Conservation (phyloP, 92 coral and sea anemone genomes). For the Parazoanthus darwini region DNA sequence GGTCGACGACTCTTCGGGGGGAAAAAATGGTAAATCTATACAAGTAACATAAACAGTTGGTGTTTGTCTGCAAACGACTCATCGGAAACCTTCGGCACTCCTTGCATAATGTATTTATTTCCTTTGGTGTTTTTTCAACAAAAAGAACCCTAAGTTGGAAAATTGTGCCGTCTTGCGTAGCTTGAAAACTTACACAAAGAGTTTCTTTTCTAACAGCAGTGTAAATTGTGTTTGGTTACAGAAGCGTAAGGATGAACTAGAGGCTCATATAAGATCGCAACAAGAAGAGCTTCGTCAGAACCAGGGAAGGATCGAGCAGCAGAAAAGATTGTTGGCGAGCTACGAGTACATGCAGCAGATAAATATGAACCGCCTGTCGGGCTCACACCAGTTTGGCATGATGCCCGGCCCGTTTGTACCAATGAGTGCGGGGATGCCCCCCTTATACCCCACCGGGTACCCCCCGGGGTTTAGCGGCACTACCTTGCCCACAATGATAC, state of each 20-base stretch:
- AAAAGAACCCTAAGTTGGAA: too few species aligned
- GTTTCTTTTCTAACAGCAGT: not conserved
- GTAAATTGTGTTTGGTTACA: conserved; percentile 28
- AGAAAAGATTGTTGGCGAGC: conserved; percentile 53
- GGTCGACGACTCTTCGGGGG: too few species aligned
- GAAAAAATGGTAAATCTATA: too few species aligned
- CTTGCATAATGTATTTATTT: too few species aligned
- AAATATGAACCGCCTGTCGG: conserved; percentile 49
- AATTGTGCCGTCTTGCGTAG: not conserved
- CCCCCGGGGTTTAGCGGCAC: conserved; percentile 61
- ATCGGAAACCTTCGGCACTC: too few species aligned
- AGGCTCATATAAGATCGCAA: conserved; percentile 87
- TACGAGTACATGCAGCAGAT: conserved; percentile 43
- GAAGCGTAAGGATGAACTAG: conserved; percentile 79
- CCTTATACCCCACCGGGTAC: conserved; percentile 41
- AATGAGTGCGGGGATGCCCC: conserved; percentile 59
- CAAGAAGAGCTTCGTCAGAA: conserved; percentile 78
- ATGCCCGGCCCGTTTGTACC: conserved; percentile 49
- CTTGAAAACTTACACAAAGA: not conserved
- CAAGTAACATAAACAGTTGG: too few species aligned
- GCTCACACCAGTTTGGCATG: conserved; percentile 39
- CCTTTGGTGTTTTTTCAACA: not conserved
- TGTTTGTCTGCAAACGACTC: too few species aligned
- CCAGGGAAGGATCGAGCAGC: conserved; percentile 69
- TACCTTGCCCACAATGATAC: conserved; percentile 28